phyloP scores from a whole-genome alignment of 2,888 invertebrate genomes.

The Graphium colonna region DNA sequence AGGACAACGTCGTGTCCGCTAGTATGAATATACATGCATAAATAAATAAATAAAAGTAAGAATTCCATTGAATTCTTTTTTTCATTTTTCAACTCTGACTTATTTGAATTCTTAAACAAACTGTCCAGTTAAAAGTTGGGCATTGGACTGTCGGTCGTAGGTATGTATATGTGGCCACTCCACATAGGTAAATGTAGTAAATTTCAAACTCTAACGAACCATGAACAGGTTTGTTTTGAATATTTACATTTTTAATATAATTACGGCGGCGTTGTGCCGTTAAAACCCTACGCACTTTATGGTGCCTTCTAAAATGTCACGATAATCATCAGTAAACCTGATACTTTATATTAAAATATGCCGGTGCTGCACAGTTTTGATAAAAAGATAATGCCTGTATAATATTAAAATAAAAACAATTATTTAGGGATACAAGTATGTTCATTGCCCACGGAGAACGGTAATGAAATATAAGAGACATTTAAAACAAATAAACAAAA shows the following conservation, averaged over 20 bases:
- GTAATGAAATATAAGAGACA: too few species aligned
- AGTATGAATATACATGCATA: too few species aligned
- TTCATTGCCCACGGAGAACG: not conserved
- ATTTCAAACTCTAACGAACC: conserved; percentile 1
- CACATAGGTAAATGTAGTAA: conserved; percentile 1
- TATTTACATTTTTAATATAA: conserved; percentile 13
- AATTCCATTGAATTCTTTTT: too few species aligned
- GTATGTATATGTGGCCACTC: too few species aligned
- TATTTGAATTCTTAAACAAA: too few species aligned
- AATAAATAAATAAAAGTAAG: too few species aligned
- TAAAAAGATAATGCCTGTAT: conserved; percentile 7
- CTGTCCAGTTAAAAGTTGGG: too few species aligned
- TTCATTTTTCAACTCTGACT: too few species aligned
- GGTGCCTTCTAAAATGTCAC: conserved; percentile 12
- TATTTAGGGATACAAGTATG: not conserved
- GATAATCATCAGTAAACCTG: conserved; percentile 16
- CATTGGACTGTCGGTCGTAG: too few species aligned
- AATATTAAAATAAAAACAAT: not conserved
- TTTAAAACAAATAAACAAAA: too few species aligned
- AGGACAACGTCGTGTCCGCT: too few species aligned
- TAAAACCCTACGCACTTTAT: conserved; percentile 8
- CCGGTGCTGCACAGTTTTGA: conserved; percentile 10
- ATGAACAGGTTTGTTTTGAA: conserved; percentile 2
- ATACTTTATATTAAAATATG: conserved; percentile 9
- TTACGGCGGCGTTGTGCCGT: not conserved